Evolutionary conservation across 2,797 vertebrate genomes (phyloP), one percentile per base, ranked within the genome.

Genomic region (Pagetopsis macropterus): DNA sequence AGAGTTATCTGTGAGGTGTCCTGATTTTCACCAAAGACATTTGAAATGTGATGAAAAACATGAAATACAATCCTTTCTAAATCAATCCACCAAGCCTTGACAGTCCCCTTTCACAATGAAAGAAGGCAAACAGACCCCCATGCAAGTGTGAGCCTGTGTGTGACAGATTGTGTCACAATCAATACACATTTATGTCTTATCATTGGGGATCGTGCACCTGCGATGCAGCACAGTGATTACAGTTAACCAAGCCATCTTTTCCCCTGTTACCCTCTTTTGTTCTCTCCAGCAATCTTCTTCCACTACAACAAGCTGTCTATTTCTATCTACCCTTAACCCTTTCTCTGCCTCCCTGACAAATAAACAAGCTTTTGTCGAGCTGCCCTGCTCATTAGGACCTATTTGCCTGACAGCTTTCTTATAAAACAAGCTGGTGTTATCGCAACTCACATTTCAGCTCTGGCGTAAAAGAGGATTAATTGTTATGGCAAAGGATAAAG

Each of bases 341-440:
- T 61, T 74, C 37, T 51, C 40, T 41, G 23, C 72, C 78, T 49
- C 54, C 45, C 63, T 86, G 84, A 89, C 89, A 90, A 84, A 76
- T 77, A 89, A 88, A 91, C 88, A 89, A 69, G 76, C 76, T 75
- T 59, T 73, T 75, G 82, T 86, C 59, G 76, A 62, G 70, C 78
- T 21, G 55, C 68, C 56, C 54, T n/a, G 15, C 77, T 89, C 78
- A 83, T 88, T 87, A 84, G 72, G 62, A 37, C 52, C 70, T 71
- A 57, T 52, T 79, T 66, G 61, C 70, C 68, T 61, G 75, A 75
- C 82, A 78, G 78, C 66, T 72, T 69, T 75, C 75, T 56, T 50
- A 67, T 58, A 52, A 78, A 88, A 79, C 61, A 72, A 75, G 48
- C 65, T 68, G 62, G 59, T 80, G 76, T 89, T 85, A 67, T 78